Conservation (phyloP, 1,140 invertebrate genomes). For the Zophobas morio region DNA sequence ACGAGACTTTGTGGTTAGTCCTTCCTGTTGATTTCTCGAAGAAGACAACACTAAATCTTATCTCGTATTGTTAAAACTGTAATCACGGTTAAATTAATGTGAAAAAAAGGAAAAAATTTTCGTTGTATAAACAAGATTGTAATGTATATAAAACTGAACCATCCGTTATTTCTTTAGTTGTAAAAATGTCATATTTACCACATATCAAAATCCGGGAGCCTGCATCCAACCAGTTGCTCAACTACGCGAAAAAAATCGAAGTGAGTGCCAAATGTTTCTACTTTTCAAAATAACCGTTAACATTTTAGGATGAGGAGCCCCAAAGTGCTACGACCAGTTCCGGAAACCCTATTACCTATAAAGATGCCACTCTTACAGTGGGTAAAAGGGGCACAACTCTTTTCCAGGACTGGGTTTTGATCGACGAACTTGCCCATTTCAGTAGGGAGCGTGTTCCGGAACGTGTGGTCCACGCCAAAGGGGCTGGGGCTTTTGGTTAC, state of each 20-base stretch:
- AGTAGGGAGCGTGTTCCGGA: constrained; percentile 96
- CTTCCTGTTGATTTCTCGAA: no score
- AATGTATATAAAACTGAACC: no score
- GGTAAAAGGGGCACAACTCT: constrained; percentile 91
- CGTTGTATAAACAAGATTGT: no score
- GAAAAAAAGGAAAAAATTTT: no score
- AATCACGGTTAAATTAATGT: no score
- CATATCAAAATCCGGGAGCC: constrained; percentile 50
- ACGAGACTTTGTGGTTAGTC: no score
- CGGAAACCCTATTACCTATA: constrained; percentile 82
- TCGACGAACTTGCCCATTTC: constrained; percentile 97
- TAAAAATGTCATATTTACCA: constrained; percentile 34
- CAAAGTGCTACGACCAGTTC: constrained; percentile 72
- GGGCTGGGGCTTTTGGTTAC: constrained; percentile 96
- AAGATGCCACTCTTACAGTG: constrained; percentile 81
- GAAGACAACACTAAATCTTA: no score
- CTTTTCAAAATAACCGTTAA: constrained; percentile 25
- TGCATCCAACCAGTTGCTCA: constrained; percentile 58
- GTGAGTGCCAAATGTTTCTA: constrained; percentile 44
- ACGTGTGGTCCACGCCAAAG: constrained; percentile 97
- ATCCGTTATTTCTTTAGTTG: neutral
- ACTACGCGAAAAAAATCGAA: constrained; percentile 58
- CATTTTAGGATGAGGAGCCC: constrained; percentile 47
- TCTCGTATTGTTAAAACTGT: no score
- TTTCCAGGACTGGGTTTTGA: constrained; percentile 89